phyloP scores from a whole-genome alignment of 2,888 invertebrate genomes.

The Gastrophysa polygoni region DNA sequence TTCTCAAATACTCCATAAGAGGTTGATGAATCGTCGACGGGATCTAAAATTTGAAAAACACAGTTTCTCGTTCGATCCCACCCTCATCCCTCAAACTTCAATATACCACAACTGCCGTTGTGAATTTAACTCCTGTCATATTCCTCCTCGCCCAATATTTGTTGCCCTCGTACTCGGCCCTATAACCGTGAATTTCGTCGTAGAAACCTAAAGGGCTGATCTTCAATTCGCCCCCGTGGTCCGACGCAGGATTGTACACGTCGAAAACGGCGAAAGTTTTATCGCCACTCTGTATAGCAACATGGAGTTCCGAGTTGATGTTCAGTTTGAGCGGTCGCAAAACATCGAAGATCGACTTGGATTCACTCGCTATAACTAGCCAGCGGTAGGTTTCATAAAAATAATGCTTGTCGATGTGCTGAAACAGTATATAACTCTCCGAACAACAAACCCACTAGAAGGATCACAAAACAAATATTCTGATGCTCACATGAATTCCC shows the following conservation, averaged over 20 bases:
- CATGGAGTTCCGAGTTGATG: constrained; percentile 60
- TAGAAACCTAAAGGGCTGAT: constrained; percentile 61
- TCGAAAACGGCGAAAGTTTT: constrained; percentile 56
- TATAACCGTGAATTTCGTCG: constrained; percentile 49
- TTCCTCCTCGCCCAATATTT: constrained; percentile 59
- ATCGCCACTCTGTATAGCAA: constrained; percentile 44
- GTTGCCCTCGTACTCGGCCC: constrained; percentile 39
- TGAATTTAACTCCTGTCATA: constrained; percentile 64
- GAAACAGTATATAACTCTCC: too few relatives aligned
- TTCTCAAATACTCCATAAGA: constrained; percentile 62
- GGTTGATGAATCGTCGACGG: constrained; percentile 56
- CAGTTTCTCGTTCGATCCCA: too few relatives aligned
- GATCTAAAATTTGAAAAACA: too few relatives aligned
- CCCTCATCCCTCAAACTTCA: too few relatives aligned
- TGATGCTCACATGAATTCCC: too few relatives aligned
- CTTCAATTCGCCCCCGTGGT: constrained; percentile 61
- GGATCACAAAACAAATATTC: too few relatives aligned
- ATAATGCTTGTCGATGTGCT: constrained; percentile 33
- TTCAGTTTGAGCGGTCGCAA: constrained; percentile 57
- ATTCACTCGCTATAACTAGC: constrained; percentile 53
- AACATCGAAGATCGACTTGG: constrained; percentile 40
- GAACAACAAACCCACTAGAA: too few relatives aligned
- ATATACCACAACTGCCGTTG: constrained; percentile 64
- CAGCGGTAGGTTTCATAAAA: constrained; percentile 54
- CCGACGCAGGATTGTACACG: constrained; percentile 64